Evolutionary conservation across 2,797 vertebrate genomes (phyloP), one percentile per base, ranked within the genome.

Genomic region (Characodon lateralis): DNA sequence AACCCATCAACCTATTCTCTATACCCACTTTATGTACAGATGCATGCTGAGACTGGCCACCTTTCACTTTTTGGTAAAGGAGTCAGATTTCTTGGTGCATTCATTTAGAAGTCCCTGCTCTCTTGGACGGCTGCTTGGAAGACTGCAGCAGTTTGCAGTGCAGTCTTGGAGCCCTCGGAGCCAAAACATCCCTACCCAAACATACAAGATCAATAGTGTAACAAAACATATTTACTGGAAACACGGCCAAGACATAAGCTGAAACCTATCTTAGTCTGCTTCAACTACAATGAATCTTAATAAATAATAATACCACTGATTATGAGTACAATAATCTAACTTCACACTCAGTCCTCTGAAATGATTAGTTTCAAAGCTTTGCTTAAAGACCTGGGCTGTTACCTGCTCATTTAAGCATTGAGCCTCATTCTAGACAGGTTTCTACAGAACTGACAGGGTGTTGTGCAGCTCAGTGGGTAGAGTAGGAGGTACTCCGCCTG

Each of bases 31-130:
- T 24, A 69, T 43, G 50, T 43, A n/a, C 35, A 55, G 48, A 74
- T 14, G 12, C 39, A 2, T 14, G 22, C 66, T 13, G 24, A 69
- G 13, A 69, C 24, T 71, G 79, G 78, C 72, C 43, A 78, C 73
- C 78, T 87, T 83, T 73, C 8, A 26, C 55, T 78, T 89, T 73
- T 84, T 84, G 88, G 75, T 88, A 87, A 89, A 89, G 88, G 86
- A 88, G 76, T 91, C 89, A 43, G 81, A 84, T 90, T 82, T 89
- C 86, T 84, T 68, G 72, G 78, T 77, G 68, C 76, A 84, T 83
- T 87, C 53, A 24, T 24, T 55, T 81, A 58, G 79, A 81, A 81
- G 39, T 5, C 24, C 70, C 24, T 76, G 71, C 59, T 73, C 63
- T 78, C 83, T 82, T 87, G 91, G 82, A 86, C 87, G 71, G 50